These are phyloP conservation scores for Kradibia gibbosae DNA, from an alignment of 1,140 invertebrate species.

Conservation along the genomic window DNA sequence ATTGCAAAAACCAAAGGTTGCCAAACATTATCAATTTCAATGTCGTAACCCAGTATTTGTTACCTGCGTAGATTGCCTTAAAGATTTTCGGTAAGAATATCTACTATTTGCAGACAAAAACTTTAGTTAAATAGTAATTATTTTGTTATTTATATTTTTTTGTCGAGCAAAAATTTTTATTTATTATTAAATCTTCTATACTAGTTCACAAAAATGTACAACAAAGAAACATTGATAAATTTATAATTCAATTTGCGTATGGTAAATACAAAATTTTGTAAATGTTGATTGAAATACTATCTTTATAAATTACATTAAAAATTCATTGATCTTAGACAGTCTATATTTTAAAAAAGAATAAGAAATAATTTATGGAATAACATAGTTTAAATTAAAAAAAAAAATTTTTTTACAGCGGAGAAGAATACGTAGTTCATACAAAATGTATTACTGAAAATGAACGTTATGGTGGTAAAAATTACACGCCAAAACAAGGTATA, in stretches of 20 bases:
- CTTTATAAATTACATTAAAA: no score
- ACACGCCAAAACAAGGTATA: conserved; percentile 78
- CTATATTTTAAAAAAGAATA: no score
- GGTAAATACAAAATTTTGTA: no score
- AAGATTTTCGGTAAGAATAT: conserved; percentile 83
- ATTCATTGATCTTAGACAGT: no score
- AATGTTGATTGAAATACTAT: no score
- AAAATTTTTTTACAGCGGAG: conserved; percentile 74
- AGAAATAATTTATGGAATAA: no score
- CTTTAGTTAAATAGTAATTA: not conserved
- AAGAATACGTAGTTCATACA: conserved; percentile 87
- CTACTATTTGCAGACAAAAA: not conserved
- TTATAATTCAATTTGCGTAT: no score
- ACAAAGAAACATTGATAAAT: no score
- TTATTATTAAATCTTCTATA: no score
- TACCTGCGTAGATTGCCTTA: conserved; percentile 92
- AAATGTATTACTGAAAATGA: conserved; percentile 94
- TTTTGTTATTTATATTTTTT: no score
- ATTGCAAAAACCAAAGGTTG: conserved; percentile 91
- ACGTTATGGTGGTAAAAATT: conserved; percentile 90
- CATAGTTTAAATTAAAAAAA: conserved; percentile 10
- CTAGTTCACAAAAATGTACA: no score
- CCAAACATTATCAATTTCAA: conserved; percentile 87
- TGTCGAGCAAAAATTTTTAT: no score
- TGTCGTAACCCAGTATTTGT: conserved; percentile 78